These are phyloP conservation scores for Tetanocera ferruginea DNA, from an alignment of 2,888 invertebrate species.

Conservation along the genomic window DNA sequence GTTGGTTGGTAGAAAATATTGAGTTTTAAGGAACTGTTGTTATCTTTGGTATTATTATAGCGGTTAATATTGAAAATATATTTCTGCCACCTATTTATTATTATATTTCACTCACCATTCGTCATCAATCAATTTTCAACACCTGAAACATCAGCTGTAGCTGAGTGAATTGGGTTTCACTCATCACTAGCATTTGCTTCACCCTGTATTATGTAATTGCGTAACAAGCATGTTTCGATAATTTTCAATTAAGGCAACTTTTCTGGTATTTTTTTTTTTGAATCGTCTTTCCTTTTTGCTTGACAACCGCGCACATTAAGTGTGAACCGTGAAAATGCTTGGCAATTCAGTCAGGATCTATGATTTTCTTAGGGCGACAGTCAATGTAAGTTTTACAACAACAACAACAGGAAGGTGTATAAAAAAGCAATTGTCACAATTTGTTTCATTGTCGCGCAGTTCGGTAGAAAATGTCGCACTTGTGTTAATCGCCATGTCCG, in stretches of 20 bases:
- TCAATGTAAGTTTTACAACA: neutral
- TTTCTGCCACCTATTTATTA: too few species aligned
- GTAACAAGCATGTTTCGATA: slow-evolving; percentile 30
- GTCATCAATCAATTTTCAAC: slow-evolving; percentile 1
- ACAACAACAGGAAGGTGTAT: slow-evolving; percentile 1
- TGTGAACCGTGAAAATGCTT: slow-evolving; percentile 32
- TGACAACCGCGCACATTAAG: slow-evolving; percentile 16
- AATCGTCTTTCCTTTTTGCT: neutral
- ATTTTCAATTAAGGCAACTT: slow-evolving; percentile 23
- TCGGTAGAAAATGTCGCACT: slow-evolving; percentile 28
- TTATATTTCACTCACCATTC: neutral
- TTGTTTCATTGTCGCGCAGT: slow-evolving; percentile 30
- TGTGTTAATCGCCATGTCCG: slow-evolving; percentile 13
- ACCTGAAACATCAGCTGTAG: neutral
- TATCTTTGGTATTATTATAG: too few species aligned
- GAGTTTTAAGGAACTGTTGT: too few species aligned
- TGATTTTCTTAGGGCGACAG: neutral
- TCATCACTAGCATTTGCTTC: neutral
- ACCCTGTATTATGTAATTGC: slow-evolving; percentile 20
- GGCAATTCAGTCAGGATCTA: neutral
- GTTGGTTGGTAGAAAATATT: neutral
- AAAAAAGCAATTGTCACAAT: slow-evolving; percentile 40
- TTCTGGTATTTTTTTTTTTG: neutral
- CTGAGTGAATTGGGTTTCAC: neutral
- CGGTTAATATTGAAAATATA: too few species aligned